phyloP scores from a whole-genome alignment of 2,888 invertebrate genomes.

The Andrena haemorrhoa region DNA sequence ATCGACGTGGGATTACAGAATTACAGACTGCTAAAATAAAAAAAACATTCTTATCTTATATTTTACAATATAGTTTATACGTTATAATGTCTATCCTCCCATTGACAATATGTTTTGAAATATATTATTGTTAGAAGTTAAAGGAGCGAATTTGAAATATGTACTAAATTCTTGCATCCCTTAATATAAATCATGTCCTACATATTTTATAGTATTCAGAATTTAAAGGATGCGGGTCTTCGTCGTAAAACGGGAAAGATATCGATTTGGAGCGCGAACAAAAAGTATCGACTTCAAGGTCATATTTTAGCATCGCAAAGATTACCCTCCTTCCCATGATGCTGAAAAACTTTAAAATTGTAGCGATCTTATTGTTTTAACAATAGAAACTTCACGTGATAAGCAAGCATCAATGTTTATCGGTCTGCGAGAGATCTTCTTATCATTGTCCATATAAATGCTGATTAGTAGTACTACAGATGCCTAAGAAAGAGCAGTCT shows the following conservation, averaged over 20 bases:
- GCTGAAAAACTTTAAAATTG: not conserved
- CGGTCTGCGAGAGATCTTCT: not conserved
- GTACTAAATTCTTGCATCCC: slow-evolving; percentile 25
- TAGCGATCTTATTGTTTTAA: not conserved
- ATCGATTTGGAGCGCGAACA: not conserved
- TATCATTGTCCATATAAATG: not conserved
- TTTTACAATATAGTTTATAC: slow-evolving; percentile 82
- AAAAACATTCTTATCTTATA: slow-evolving; percentile 75
- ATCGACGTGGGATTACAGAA: slow-evolving; percentile 50
- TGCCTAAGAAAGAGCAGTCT: not conserved
- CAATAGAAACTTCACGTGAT: not conserved
- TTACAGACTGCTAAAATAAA: slow-evolving; percentile 34
- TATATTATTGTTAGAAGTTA: slow-evolving; percentile 84
- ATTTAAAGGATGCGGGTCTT: not conserved
- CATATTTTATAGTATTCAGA: not conserved
- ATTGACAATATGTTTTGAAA: slow-evolving; percentile 84
- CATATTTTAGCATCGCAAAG: not conserved
- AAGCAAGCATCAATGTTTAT: not conserved
- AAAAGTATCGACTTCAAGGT: not conserved
- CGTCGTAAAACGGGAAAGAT: not conserved
- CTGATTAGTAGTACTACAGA: not conserved
- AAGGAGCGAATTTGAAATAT: slow-evolving; percentile 17
- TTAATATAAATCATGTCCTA: not conserved
- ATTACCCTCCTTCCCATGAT: not conserved
- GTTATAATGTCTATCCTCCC: slow-evolving; percentile 83